phyloP scores from a whole-genome alignment of 1,140 invertebrate species.

The Zaprionus davidi region DNA sequence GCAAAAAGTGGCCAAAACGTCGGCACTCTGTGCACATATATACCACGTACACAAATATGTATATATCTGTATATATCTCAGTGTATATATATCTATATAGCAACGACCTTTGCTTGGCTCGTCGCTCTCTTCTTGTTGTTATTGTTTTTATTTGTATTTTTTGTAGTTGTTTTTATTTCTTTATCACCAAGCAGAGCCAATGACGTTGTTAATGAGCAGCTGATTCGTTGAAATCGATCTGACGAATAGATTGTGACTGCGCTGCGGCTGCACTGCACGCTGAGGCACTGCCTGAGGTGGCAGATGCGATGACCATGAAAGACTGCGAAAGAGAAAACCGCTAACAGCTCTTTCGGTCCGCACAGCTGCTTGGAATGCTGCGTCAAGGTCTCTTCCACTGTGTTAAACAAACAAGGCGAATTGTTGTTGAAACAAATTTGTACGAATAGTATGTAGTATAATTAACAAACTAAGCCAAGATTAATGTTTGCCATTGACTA shows the following conservation, averaged over 20 bases:
- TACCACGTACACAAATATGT: not conserved
- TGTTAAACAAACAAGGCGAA: constrained; percentile 3
- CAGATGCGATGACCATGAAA: constrained; percentile 42
- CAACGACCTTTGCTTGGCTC: constrained; percentile 45
- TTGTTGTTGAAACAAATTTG: constrained; percentile 1
- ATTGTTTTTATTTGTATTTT: constrained; percentile 18
- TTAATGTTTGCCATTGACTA: not conserved
- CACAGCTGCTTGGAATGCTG: constrained; percentile 2
- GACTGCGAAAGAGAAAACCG: constrained; percentile 36
- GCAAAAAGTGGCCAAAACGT: not conserved
- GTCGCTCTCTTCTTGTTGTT: not conserved
- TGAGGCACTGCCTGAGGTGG: not conserved
- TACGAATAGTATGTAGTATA: constrained; percentile 1
- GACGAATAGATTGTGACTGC: constrained; percentile 2
- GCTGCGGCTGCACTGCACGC: not conserved
- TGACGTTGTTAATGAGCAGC: constrained; percentile 61
- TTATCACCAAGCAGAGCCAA: constrained; percentile 40
- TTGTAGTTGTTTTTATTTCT: constrained; percentile 11
- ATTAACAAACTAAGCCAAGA: constrained; percentile 3
- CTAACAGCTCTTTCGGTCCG: not conserved
- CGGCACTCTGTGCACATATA: not conserved
- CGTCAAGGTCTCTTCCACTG: constrained; percentile 22
- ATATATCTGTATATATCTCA: not conserved
- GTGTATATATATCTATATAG: constrained; percentile 36
- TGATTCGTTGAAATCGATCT: constrained; percentile 68